Conservation (phyloP, 2,113 vertebrate genomes). For the Carassius gibelio region DNA sequence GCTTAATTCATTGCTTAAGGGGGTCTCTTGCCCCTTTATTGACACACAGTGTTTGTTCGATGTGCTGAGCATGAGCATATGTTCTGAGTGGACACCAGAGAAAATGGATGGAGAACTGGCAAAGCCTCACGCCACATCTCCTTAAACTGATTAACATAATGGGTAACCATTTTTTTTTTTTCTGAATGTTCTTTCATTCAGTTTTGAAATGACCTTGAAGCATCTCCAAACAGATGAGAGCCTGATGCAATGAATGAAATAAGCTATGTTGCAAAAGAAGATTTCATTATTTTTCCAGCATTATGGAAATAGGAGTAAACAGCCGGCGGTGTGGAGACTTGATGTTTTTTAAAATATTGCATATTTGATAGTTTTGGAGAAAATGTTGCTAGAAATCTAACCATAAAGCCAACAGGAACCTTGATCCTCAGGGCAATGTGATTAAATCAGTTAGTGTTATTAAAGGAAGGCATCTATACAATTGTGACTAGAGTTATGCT, state of each 20-base stretch:
- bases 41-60: slow-evolving; percentile 44
- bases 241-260: slow-evolving; percentile 10
- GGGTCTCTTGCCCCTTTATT: slow-evolving; percentile 32
- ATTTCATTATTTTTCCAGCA: slow-evolving; percentile 20
- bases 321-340: not conserved
- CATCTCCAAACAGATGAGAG: not conserved
- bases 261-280: slow-evolving; percentile 2
- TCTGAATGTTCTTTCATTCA: slow-evolving; percentile 14
- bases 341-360: slow-evolving; percentile 1
- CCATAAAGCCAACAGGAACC: not conserved
- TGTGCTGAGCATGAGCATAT: slow-evolving; percentile 46
- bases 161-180: not conserved
- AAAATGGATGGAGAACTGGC: slow-evolving; percentile 43
- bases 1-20: slow-evolving; percentile 47
- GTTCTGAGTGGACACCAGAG: slow-evolving; percentile 40
- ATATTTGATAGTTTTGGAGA: not conserved
- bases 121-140: not conserved
- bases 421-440: not conserved
- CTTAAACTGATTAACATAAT: slow-evolving; percentile 44
- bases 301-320: slow-evolving; percentile 28
- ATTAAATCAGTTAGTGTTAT: not conserved
- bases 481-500: not conserved
- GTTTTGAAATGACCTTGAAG: slow-evolving; percentile 32
- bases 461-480: not conserved
- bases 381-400: not conserved